Percentiles rank a stretch among this genome's conserved stretches.
Evolutionary conservation across 2,888 invertebrate genomes (phyloP).

Genomic region (Phyllotreta cruciferae): DNA sequence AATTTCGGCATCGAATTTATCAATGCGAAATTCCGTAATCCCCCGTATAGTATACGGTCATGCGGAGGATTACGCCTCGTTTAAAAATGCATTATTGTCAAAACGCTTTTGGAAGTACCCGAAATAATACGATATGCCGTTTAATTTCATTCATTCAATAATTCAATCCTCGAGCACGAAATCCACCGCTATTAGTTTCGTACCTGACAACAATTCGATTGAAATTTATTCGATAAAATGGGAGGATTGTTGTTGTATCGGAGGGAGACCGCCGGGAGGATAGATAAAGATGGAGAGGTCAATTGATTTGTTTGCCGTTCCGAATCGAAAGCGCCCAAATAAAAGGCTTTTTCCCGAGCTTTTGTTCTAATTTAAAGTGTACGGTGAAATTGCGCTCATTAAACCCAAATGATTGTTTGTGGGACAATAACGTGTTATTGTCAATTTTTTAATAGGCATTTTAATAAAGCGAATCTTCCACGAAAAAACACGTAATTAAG

Average conservation of each 20-base stretch:
- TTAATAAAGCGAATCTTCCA: neutral
- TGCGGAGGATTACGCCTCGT: slow-evolving; percentile 37
- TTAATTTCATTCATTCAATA: slow-evolving; percentile 27
- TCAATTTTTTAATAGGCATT: neutral
- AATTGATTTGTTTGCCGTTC: slow-evolving; percentile 18
- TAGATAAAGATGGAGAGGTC: slow-evolving; percentile 3
- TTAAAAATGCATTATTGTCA: slow-evolving; percentile 37
- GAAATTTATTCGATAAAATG: slow-evolving; percentile 18
- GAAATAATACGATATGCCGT: slow-evolving; percentile 29
- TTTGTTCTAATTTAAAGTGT: slow-evolving; percentile 12
- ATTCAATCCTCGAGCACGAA: slow-evolving; percentile 18
- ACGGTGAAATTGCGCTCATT: neutral
- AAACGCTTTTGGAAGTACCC: slow-evolving; percentile 29
- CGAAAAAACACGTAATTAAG: neutral
- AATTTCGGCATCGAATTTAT: slow-evolving; percentile 38
- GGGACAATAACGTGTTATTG: no score
- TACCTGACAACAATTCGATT: slow-evolving; percentile 21
- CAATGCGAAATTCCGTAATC: slow-evolving; percentile 35
- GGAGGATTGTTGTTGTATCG: slow-evolving; percentile 11
- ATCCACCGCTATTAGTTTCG: slow-evolving; percentile 15
- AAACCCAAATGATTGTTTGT: no score
- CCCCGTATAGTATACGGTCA: slow-evolving; percentile 32
- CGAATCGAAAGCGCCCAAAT: slow-evolving; percentile 8
- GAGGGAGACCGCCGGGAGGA: no score
- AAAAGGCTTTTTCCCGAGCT: slow-evolving; percentile 1